These are phyloP conservation scores for Catonia carolina DNA, from an alignment of 2,888 invertebrate species.

Conservation along the genomic window DNA sequence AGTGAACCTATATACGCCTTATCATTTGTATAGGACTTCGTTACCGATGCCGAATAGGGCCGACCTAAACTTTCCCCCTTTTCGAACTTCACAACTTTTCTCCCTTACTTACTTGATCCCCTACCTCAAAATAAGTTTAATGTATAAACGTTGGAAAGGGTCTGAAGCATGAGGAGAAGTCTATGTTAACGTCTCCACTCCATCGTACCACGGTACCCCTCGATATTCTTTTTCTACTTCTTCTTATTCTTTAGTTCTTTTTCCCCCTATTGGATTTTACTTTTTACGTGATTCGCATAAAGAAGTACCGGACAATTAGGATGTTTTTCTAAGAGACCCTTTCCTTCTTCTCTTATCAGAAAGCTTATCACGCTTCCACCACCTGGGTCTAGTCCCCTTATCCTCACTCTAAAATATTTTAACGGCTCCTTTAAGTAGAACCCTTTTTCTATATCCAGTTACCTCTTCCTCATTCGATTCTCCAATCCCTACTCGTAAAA, in stretches of 20 bases:
- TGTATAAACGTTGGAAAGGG: constrained; percentile 1
- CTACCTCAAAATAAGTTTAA: constrained; percentile 9
- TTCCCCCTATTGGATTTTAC: neutral
- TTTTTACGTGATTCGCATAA: constrained; percentile 14
- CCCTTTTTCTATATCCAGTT: too few relatives aligned
- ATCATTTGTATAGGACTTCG: too few relatives aligned
- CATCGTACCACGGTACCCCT: neutral
- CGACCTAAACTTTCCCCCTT: too few relatives aligned
- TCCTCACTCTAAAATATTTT: too few relatives aligned
- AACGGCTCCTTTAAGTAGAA: too few relatives aligned
- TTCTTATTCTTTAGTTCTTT: neutral
- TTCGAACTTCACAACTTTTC: too few relatives aligned
- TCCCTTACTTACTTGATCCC: too few relatives aligned
- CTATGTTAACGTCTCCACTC: neutral
- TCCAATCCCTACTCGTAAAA: neutral
- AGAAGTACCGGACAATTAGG: constrained; percentile 6
- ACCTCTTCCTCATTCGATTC: neutral
- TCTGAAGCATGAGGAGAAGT: too few relatives aligned
- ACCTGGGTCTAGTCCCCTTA: neutral
- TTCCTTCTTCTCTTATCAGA: neutral
- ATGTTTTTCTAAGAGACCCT: constrained; percentile 13
- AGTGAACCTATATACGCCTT: too few relatives aligned
- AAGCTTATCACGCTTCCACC: constrained; percentile 6
- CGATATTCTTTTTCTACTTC: too few relatives aligned
- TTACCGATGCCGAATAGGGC: too few relatives aligned